These are phyloP conservation scores for Steatocranus sp. DNA, from an alignment of 2,797 vertebrate species.

Conservation along the genomic window DNA sequence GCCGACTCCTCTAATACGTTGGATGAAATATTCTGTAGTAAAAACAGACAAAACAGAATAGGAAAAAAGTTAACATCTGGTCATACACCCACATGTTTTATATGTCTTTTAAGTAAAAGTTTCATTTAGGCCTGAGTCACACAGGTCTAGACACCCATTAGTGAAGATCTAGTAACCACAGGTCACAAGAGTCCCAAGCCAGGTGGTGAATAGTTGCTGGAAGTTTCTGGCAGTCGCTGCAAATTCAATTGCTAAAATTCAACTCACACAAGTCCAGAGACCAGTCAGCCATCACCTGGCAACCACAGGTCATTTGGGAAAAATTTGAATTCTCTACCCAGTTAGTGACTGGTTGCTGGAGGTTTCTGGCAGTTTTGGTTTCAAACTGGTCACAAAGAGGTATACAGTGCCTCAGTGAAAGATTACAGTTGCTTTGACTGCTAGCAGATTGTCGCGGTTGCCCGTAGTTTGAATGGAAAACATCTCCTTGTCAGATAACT, in stretches of 20 bases:
- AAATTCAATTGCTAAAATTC: neutral
- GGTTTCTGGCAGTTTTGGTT: neutral
- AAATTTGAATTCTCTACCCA: neutral
- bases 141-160: neutral
- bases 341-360: neutral
- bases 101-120: neutral
- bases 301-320: neutral
- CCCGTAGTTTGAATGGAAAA: neutral
- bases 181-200: neutral
- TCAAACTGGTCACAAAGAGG: neutral
- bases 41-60: neutral
- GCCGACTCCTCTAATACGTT: constrained; percentile 91
- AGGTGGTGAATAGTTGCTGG: neutral
- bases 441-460: accelerated
- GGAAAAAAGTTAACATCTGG: neutral
- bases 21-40: constrained; percentile 83
- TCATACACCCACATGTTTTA: neutral
- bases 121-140: neutral
- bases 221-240: neutral
- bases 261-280: neutral
- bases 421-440: neutral
- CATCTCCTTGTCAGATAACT: neutral
- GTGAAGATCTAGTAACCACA: neutral
- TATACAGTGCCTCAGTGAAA: neutral
- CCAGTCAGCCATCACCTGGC: neutral